Conservation (phyloP, 2,888 invertebrate species). For the Parnassius mnemosyne region DNA sequence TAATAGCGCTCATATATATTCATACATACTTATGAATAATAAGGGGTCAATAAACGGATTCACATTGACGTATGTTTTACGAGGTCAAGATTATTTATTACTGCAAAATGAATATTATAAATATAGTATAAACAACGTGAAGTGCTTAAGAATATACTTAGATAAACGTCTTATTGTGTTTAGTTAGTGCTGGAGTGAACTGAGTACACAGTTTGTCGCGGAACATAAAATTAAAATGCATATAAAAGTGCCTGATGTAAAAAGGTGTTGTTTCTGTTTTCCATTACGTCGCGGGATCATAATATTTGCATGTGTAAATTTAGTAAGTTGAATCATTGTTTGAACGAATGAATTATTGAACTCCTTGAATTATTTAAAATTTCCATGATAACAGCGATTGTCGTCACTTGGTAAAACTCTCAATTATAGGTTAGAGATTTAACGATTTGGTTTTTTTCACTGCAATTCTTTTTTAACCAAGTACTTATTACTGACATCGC, state of each 20-base stretch:
- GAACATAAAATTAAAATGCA: constrained; percentile 33
- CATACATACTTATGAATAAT: constrained; percentile 2
- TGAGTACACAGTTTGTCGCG: constrained; percentile 15
- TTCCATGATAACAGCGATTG: no score
- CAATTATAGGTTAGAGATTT: no score
- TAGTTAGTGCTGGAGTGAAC: constrained; percentile 9
- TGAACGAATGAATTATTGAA: no score
- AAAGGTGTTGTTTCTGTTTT: constrained; percentile 65
- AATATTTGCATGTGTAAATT: constrained; percentile 64
- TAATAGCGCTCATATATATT: background rate
- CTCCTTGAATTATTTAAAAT: no score
- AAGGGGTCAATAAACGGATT: constrained; percentile 25
- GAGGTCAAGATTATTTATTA: constrained; percentile 21
- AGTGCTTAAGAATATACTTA: background rate
- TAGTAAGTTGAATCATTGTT: constrained; percentile 49
- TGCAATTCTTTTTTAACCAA: no score
- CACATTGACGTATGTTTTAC: constrained; percentile 16
- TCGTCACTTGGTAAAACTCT: no score
- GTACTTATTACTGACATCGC: no score
- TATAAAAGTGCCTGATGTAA: constrained; percentile 61
- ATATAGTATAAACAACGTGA: constrained; percentile 11
- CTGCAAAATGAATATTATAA: constrained; percentile 4
- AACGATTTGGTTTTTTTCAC: no score
- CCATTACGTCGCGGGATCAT: constrained; percentile 67
- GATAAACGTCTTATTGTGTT: constrained; percentile 1